Evolutionary conservation across 2,888 invertebrate species (phyloP), one percentile per base, ranked within the genome.

Genomic region (Daptonema setosum): DNA sequence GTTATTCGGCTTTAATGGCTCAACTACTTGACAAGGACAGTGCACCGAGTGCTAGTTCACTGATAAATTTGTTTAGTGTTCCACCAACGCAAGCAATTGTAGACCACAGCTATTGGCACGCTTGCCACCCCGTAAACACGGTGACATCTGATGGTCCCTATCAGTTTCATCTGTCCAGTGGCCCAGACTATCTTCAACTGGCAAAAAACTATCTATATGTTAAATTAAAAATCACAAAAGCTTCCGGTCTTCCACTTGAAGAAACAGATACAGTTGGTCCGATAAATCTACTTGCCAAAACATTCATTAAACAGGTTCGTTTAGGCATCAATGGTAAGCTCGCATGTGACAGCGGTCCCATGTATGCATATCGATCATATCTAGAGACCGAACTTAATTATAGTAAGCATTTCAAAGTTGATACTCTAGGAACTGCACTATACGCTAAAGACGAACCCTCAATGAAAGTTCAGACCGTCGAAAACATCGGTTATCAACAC

Each of bases 1-100:
- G n/a, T n/a, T n/a, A n/a, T n/a, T n/a, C n/a, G n/a, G n/a, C n/a
- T n/a, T n/a, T n/a, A n/a, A 54, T 54, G 47, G 54, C 43, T 43
- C 25, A 54, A 25, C 47, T 55, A 2, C 3, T 55, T 26, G 55
- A 55, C 25, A 29, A 50, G 20, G 22, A 35, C 5, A 30, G 30
- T 41, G 28, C n/a, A 20, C 41, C 52, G 14, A 35, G 25, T 26
- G 25, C 30, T 20, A 56, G 52, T 52, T 26, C 52, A 5, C 25
- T 52, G 22, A 14, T 56, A 25, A 52, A 56, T 41, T 17, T 56
- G 20, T 56, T 56, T 24, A 24, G 45, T 25, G 45, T 53, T 29
- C 56, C 52, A 14, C 56, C 56, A 3, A 56, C 56, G 30, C 56
- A 51, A 56, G 52, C 51, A 5, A 35, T 24, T 2, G 11, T 56